Evolutionary conservation across 2,797 vertebrate species (phyloP).

Genomic region (Epinephelus coioides): DNA sequence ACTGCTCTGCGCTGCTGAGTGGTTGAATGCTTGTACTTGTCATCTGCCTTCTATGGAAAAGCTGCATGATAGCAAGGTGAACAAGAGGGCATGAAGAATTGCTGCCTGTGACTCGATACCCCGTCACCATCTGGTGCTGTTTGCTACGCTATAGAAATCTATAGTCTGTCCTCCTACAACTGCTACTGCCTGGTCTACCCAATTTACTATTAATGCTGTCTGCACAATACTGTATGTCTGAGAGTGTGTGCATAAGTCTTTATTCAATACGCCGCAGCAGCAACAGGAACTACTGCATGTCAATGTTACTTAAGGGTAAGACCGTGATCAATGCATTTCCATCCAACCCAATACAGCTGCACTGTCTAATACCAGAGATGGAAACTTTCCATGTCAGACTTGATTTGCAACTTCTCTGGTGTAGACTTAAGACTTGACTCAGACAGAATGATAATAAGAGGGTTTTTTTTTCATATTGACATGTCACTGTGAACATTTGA

Average conservation of each 20-base stretch:
- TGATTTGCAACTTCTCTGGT: neutral
- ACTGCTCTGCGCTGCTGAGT: constrained; percentile 31
- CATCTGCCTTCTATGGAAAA: constrained; percentile 46
- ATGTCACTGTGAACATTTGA: neutral
- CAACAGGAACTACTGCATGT: constrained; percentile 1
- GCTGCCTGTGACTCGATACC: constrained; percentile 51
- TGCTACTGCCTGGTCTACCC: constrained; percentile 13
- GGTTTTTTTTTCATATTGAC: neutral
- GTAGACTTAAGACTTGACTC: neutral
- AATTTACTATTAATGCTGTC: constrained; percentile 36
- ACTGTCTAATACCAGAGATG: constrained; percentile 12
- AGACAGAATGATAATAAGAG: neutral
- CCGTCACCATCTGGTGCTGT: constrained; percentile 60
- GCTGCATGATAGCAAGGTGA: constrained; percentile 65
- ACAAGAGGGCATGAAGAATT: constrained; percentile 56
- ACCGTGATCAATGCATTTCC: constrained; percentile 32
- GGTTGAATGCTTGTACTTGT: constrained; percentile 46
- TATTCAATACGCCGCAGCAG: neutral
- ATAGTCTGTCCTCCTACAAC: constrained; percentile 38
- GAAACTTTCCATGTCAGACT: constrained; percentile 1
- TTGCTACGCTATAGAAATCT: constrained; percentile 56
- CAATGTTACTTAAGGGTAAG: constrained; percentile 21
- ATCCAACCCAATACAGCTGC: neutral
- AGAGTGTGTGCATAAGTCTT: constrained; percentile 2
- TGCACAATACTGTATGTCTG: constrained; percentile 17